phyloP scores from a whole-genome alignment of 1,140 invertebrate species.

The Caenorhabditis brenneri region DNA sequence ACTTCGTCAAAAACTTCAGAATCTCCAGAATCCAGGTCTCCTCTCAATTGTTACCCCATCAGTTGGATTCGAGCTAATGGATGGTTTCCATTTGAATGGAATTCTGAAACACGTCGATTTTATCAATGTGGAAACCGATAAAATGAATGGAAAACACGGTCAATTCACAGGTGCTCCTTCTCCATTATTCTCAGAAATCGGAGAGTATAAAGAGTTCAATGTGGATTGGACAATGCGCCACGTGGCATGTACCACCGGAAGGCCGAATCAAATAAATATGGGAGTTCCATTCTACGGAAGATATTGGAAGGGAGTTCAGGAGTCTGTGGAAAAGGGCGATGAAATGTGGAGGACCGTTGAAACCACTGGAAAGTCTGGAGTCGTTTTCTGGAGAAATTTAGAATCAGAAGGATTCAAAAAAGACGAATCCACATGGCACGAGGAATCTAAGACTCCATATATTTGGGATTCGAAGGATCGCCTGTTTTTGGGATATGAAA shows the following conservation, averaged over 20 bases:
- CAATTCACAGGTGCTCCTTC: constrained; percentile 63
- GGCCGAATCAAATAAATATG: constrained; percentile 56
- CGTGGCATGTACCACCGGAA: constrained; percentile 60
- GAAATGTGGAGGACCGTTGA: constrained; percentile 64
- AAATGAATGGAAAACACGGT: constrained; percentile 60
- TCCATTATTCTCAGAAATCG: constrained; percentile 62
- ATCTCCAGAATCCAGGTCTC: constrained; percentile 8
- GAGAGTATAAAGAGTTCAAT: constrained; percentile 67
- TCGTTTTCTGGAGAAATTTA: constrained; percentile 60
- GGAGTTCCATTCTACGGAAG: constrained; percentile 69
- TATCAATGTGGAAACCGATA: constrained; percentile 68
- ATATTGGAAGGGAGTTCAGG: constrained; percentile 66
- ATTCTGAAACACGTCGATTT: constrained; percentile 63
- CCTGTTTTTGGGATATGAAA: constrained; percentile 60
- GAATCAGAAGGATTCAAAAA: background rate
- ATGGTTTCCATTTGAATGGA: constrained; percentile 62
- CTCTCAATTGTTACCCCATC: constrained; percentile 64
- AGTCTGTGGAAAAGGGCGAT: constrained; percentile 63
- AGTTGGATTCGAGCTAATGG: constrained; percentile 62
- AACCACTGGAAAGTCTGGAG: constrained; percentile 44
- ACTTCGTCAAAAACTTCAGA: constrained; percentile 41
- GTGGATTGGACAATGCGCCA: constrained; percentile 68
- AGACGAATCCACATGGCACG: constrained; percentile 51
- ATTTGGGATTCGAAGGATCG: constrained; percentile 48
- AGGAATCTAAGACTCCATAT: constrained; percentile 54